A percentile compares a stretch with the other conserved stretches of the same genome.
These are phyloP conservation scores for Fregetta grallaria DNA, from an alignment of 2,113 vertebrate genomes.

Conservation along the genomic window DNA sequence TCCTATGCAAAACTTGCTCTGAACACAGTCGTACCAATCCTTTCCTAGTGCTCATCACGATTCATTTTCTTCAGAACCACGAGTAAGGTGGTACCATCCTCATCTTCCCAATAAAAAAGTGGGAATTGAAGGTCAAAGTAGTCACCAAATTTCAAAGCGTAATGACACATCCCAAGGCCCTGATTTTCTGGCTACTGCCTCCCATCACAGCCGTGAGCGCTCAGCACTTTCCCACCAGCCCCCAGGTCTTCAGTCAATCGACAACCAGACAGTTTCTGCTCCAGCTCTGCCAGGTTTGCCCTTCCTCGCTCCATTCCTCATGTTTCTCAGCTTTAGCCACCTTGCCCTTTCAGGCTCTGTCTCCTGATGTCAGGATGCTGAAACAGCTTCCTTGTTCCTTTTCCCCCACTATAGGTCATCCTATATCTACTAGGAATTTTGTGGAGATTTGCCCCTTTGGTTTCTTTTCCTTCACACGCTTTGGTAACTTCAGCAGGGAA, in stretches of 20 bases:
- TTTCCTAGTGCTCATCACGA: not conserved
- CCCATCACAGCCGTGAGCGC: not conserved
- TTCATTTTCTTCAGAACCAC: not conserved
- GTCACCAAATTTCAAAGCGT: not conserved
- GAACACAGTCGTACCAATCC: not conserved
- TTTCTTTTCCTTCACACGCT: not conserved
- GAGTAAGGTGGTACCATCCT: not conserved
- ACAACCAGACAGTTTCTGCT: not conserved
- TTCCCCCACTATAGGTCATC: not conserved
- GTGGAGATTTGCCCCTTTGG: not conserved
- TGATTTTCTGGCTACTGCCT: not conserved
- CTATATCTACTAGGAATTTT: not conserved
- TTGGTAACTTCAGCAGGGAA: not conserved
- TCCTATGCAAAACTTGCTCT: not conserved
- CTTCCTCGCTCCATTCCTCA: not conserved
- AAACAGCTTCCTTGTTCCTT: not conserved
- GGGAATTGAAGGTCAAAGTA: not conserved
- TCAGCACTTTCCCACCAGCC: not conserved
- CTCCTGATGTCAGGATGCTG: not conserved
- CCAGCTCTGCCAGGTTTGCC: not conserved
- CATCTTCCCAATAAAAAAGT: not conserved
- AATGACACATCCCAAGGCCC: not conserved
- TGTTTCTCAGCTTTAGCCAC: not conserved
- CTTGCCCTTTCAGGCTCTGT: not conserved
- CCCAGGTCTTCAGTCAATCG: not conserved